Evolutionary conservation across 2,888 invertebrate species (phyloP).

Genomic region (Anthrax anthrax): DNA sequence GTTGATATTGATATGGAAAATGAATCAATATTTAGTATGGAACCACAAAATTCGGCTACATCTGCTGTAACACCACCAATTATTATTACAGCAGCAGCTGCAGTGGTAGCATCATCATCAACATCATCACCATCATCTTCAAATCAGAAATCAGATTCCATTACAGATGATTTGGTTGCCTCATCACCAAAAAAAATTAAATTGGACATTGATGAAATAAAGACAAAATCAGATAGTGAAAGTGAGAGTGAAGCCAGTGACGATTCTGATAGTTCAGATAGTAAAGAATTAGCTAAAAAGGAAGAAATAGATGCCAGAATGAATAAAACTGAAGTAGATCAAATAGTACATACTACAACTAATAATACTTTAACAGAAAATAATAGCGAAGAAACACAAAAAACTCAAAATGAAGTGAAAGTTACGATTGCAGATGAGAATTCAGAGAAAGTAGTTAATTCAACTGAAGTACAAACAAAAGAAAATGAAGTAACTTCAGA

Average conservation of each 20-base stretch:
- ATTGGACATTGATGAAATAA: conserved; percentile 16
- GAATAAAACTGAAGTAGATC: not conserved
- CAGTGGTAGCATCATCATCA: not conserved
- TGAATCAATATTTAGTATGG: conserved; percentile 28
- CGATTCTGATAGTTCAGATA: conserved; percentile 14
- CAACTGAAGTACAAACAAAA: not conserved
- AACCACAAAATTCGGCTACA: conserved; percentile 14
- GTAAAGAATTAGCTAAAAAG: not conserved
- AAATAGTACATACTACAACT: not conserved
- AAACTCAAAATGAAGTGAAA: not conserved
- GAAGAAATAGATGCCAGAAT: not conserved
- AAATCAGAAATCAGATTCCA: not conserved
- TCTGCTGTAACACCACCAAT: not conserved
- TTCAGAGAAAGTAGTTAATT: conserved; percentile 8
- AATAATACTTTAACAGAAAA: not conserved
- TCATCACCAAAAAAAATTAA: conserved; percentile 37
- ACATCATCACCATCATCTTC: conserved; percentile 1
- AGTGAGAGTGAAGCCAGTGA: conserved; percentile 26
- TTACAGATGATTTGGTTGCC: conserved; percentile 14
- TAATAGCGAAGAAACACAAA: not conserved
- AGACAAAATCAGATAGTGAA: conserved; percentile 1
- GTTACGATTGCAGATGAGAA: conserved; percentile 1
- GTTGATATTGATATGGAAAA: conserved; percentile 44
- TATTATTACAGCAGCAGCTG: not conserved
- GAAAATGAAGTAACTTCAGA: no score